phyloP scores from a whole-genome alignment of 2,797 vertebrate genomes.

The Delichon dasypus region DNA sequence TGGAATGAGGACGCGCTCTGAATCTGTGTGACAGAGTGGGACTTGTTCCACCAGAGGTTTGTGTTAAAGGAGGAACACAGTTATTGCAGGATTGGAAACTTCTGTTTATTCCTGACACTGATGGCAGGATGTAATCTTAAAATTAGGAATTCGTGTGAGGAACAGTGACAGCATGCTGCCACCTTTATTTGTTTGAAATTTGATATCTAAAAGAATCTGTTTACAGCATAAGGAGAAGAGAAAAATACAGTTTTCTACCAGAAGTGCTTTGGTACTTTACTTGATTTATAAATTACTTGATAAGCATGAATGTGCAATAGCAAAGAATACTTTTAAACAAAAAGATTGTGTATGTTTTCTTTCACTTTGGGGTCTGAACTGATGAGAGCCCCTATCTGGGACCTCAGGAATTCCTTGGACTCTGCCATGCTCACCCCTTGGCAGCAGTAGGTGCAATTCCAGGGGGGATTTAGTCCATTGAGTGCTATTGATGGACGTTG shows the following conservation, averaged over 20 bases:
- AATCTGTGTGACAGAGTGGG: fast-evolving
- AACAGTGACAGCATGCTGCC: neutral
- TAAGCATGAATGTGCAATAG: neutral
- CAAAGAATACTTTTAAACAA: neutral
- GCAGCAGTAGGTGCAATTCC: neutral
- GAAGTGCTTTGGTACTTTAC: neutral
- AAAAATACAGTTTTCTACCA: neutral
- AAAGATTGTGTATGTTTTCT: neutral
- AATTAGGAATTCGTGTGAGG: neutral
- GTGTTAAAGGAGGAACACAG: neutral
- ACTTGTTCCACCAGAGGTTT: neutral
- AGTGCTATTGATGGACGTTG: fast-evolving
- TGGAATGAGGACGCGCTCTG: neutral
- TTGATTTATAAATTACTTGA: neutral
- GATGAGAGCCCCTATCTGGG: neutral
- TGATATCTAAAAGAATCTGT: neutral
- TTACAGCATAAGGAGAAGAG: neutral
- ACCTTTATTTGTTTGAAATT: neutral
- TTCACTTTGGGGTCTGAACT: neutral
- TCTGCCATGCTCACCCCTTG: neutral
- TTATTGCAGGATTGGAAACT: neutral
- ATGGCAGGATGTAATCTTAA: neutral
- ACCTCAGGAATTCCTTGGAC: neutral
- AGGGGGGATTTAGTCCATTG: neutral
- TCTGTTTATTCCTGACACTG: neutral